Percentiles rank a stretch among this genome's conserved stretches.
phyloP scores from a whole-genome alignment of 2,113 vertebrate genomes.

The Octodon degus region DNA sequence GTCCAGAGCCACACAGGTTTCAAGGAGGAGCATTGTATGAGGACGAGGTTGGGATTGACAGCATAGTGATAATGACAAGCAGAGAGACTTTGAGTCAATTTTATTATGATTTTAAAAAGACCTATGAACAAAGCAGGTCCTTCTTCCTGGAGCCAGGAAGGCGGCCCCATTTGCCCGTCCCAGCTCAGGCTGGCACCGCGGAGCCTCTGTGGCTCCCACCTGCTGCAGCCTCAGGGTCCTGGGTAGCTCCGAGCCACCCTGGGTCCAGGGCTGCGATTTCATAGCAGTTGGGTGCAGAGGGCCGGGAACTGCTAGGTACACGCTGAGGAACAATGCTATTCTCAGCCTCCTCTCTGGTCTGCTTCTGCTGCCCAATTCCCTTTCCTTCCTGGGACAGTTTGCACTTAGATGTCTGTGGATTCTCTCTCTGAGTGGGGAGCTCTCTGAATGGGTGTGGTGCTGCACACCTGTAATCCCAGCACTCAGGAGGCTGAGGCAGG shows the following conservation, averaged over 20 bases:
- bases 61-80: not conserved
- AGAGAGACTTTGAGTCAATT: not conserved
- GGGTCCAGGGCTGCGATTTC: not conserved
- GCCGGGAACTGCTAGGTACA: no score
- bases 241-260: not conserved
- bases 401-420: not conserved
- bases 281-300: not conserved
- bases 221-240: not conserved
- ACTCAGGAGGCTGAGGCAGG: not conserved
- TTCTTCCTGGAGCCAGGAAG: not conserved
- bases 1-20: not conserved
- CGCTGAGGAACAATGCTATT: rapidly evolving
- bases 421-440: not conserved
- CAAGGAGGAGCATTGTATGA: not conserved
- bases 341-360: not conserved
- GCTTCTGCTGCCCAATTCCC: rapidly evolving
- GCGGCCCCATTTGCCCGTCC: not conserved
- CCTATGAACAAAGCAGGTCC: not conserved
- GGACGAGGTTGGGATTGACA: not conserved
- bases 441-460: not conserved
- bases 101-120: not conserved
- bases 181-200: not conserved
- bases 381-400: not conserved
- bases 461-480: not conserved
- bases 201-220: not conserved